These are phyloP conservation scores for Popillia japonica DNA, from an alignment of 1,140 invertebrate genomes.

Conservation along the genomic window DNA sequence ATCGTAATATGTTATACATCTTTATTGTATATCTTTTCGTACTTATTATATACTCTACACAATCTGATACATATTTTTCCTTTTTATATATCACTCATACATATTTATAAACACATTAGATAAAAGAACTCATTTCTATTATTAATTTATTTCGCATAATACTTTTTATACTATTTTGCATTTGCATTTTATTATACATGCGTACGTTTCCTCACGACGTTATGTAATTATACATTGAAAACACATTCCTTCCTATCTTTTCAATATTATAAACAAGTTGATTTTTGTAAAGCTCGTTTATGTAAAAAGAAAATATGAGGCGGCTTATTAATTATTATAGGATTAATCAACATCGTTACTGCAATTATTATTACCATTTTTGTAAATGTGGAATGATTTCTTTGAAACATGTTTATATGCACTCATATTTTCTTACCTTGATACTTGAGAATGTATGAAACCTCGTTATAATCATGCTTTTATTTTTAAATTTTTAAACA, in stretches of 20 bases:
- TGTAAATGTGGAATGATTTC: neutral
- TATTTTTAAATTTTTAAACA: conserved; percentile 10
- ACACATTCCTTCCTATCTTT: conserved; percentile 26
- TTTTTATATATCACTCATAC: conserved; percentile 11
- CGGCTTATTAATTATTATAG: neutral
- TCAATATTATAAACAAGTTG: conserved; percentile 18
- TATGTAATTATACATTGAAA: conserved; percentile 5
- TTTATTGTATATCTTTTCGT: conserved; percentile 3
- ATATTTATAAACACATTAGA: conserved; percentile 14
- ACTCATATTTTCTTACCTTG: conserved; percentile 13
- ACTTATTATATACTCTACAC: conserved; percentile 6
- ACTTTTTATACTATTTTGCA: neutral
- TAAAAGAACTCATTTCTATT: neutral
- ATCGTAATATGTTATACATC: conserved; percentile 8
- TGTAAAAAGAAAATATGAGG: conserved; percentile 23
- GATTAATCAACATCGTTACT: neutral
- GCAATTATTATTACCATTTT: neutral
- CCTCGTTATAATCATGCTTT: conserved; percentile 15
- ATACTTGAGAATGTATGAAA: conserved; percentile 8
- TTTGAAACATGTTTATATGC: neutral
- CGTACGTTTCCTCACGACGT: neutral
- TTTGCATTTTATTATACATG: conserved; percentile 2
- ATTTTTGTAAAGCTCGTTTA: conserved; percentile 2
- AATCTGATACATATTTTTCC: conserved; percentile 9
- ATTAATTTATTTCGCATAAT: conserved; percentile 27